Percentiles rank a stretch among this genome's conserved stretches.
Evolutionary conservation across 2,888 invertebrate genomes (phyloP).

Genomic region (Sarcophaga carnaria): DNA sequence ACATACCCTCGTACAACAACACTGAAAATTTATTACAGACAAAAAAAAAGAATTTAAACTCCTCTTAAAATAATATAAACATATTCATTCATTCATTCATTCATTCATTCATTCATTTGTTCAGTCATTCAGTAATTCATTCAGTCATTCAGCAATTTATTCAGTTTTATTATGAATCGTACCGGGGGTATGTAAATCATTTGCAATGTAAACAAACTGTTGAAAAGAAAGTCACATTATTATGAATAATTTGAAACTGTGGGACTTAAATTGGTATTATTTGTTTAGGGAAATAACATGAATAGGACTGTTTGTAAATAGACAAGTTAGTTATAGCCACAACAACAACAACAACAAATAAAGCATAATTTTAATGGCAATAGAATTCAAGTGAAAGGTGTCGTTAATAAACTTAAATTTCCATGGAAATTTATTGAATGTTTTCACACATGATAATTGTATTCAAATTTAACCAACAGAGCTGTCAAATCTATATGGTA

Average conservation of each 20-base stretch:
- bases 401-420: too few species aligned
- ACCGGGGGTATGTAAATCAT: neutral
- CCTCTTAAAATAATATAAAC: constrained; percentile 13
- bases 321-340: too few species aligned
- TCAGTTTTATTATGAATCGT: neutral
- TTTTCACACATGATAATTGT: too few species aligned
- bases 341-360: too few species aligned
- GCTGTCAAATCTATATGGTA: too few species aligned
- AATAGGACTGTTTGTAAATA: too few species aligned
- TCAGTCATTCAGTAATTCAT: neutral
- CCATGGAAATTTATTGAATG: too few species aligned
- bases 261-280: neutral
- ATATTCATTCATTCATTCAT: neutral
- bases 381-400: too few species aligned
- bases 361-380: too few species aligned
- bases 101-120: neutral
- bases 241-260: neutral
- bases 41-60: neutral
- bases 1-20: neutral
- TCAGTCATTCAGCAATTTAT: neutral
- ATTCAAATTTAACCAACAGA: too few species aligned
- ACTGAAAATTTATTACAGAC: constrained; percentile 41
- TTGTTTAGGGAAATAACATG: neutral
- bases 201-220: neutral
- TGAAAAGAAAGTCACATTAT: neutral